A percentile compares a stretch with the other conserved stretches of the same genome.
phyloP scores from a whole-genome alignment of 1,140 invertebrate genomes.

The Agrypnia vestita region DNA sequence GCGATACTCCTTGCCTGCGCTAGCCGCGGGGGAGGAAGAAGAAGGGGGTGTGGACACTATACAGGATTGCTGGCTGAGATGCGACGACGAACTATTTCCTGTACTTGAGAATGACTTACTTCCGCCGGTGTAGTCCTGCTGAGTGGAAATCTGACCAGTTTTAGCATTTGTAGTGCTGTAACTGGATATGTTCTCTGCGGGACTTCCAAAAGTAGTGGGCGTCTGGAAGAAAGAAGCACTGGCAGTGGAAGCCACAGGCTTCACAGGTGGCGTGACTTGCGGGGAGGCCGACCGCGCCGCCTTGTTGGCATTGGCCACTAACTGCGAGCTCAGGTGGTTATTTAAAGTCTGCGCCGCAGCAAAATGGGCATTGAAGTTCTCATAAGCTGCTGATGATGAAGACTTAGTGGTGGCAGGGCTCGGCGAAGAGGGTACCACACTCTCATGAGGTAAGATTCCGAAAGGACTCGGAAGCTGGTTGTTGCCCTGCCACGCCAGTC shows the following conservation, averaged over 20 bases:
- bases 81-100: slow-evolving; percentile 71
- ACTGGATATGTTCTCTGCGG: slow-evolving; percentile 70
- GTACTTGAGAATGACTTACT: slow-evolving; percentile 76
- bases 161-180: slow-evolving; percentile 74
- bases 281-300: slow-evolving; percentile 71
- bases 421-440: slow-evolving; percentile 79
- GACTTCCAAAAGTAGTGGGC: slow-evolving; percentile 73
- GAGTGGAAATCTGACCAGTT: slow-evolving; percentile 72
- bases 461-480: slow-evolving; percentile 81
- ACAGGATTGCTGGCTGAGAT: slow-evolving; percentile 78
- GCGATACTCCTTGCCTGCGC: slow-evolving; percentile 76
- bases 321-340: slow-evolving; percentile 77
- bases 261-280: slow-evolving; percentile 74
- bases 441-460: slow-evolving; percentile 85
- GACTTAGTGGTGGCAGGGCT: slow-evolving; percentile 75
- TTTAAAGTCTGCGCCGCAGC: slow-evolving; percentile 76
- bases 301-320: slow-evolving; percentile 71
- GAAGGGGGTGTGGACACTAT: slow-evolving; percentile 78
- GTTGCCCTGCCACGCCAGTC: slow-evolving; percentile 79
- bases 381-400: slow-evolving; percentile 73
- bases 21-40: slow-evolving; percentile 65
- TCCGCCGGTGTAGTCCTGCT: slow-evolving; percentile 72
- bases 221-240: slow-evolving; percentile 77
- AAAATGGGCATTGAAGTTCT: slow-evolving; percentile 81
- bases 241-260: slow-evolving; percentile 73